Percentiles rank a stretch among this genome's conserved stretches.
These are phyloP conservation scores for Horisme vitalbata DNA, from an alignment of 2,888 invertebrate species.

Conservation along the genomic window DNA sequence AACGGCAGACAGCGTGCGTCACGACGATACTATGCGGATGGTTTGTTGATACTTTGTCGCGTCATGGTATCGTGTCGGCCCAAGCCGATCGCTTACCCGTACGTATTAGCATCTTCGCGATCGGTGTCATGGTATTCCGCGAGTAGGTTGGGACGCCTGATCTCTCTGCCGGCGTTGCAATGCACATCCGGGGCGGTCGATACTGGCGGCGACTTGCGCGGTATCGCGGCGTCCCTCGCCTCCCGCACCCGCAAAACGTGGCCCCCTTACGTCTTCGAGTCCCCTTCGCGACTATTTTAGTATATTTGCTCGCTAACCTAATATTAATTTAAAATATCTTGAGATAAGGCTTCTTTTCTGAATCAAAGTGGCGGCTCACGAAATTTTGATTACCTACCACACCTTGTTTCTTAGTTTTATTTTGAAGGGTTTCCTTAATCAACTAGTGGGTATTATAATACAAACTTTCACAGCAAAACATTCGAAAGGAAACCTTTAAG, in stretches of 20 bases:
- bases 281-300: slow-evolving; percentile 63
- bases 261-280: slow-evolving; percentile 53
- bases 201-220: slow-evolving; percentile 77
- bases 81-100: slow-evolving; percentile 26
- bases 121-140: slow-evolving; percentile 47
- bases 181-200: slow-evolving; percentile 81
- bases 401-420: no score
- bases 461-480: no score
- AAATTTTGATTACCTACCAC: no score
- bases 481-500: no score
- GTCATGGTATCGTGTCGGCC: background rate
- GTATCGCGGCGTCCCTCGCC: slow-evolving; percentile 58
- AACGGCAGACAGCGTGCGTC: slow-evolving; percentile 13
- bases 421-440: no score
- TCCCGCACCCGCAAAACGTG: slow-evolving; percentile 46
- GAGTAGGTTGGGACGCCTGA: slow-evolving; percentile 63
- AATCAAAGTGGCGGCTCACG: no score
- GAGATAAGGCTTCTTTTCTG: no score
- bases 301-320: slow-evolving; percentile 72
- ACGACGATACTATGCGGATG: slow-evolving; percentile 1
- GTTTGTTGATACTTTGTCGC: slow-evolving; percentile 2
- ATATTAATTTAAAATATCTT: background rate
- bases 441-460: no score
- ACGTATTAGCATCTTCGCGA: slow-evolving; percentile 25
- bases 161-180: slow-evolving; percentile 68